These are phyloP conservation scores for Temnothorax ravouxi DNA, from an alignment of 2,888 invertebrate species.

Conservation along the genomic window DNA sequence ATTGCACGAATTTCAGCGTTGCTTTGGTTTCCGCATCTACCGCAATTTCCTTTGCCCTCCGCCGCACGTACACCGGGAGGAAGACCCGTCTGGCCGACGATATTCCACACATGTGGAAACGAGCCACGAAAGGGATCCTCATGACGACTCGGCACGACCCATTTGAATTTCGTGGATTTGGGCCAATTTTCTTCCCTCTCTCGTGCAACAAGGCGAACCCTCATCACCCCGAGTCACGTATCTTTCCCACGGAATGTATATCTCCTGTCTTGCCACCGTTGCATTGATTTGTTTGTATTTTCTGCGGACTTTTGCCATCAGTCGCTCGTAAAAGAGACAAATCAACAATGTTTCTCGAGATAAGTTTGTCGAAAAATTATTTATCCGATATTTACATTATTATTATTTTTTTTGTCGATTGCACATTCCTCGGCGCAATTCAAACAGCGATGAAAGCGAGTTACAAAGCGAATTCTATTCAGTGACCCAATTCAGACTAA, in stretches of 20 bases:
- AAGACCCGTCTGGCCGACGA: conserved; percentile 30
- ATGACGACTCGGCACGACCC: conserved; percentile 57
- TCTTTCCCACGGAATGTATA: conserved; percentile 29
- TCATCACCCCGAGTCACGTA: conserved; percentile 69
- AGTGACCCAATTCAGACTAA: conserved; percentile 4
- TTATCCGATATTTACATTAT: not conserved
- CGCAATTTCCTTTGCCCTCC: conserved; percentile 38
- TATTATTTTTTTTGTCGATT: not conserved
- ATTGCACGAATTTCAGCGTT: conserved; percentile 40
- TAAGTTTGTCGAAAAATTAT: conserved; percentile 13
- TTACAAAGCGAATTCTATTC: conserved; percentile 14
- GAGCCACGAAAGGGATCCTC: conserved; percentile 50
- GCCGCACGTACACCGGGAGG: not conserved
- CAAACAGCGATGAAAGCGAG: not conserved
- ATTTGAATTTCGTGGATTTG: conserved; percentile 66
- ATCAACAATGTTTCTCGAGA: not conserved
- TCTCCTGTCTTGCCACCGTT: not conserved
- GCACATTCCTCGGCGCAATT: not conserved
- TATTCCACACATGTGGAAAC: conserved; percentile 35
- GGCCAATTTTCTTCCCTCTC: conserved; percentile 70
- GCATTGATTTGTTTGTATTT: conserved; percentile 19
- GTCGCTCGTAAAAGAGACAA: not conserved
- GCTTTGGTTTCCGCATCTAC: conserved; percentile 34
- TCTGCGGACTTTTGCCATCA: not conserved
- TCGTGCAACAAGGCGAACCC: conserved; percentile 55